Evolutionary conservation across 1,140 invertebrate species (phyloP).

Genomic region (Acyrthosiphon pisum): DNA sequence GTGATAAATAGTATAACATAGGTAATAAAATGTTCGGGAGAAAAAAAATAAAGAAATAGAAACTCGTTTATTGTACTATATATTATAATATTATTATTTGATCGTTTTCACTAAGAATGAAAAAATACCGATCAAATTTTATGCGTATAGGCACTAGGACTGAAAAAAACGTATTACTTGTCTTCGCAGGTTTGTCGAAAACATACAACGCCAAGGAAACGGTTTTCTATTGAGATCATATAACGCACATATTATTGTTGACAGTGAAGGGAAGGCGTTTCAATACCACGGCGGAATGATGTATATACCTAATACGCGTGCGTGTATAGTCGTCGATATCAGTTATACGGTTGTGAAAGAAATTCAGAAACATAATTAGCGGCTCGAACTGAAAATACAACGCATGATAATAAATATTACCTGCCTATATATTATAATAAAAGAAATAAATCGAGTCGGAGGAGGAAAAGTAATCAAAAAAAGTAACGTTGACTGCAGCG

Average conservation of each 20-base stretch:
- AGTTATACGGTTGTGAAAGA: neutral
- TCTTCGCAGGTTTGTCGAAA: neutral
- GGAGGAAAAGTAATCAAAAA: neutral
- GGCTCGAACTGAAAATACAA: neutral
- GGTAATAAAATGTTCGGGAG: neutral
- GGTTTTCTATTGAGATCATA: neutral
- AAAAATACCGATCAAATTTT: neutral
- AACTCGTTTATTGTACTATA: neutral
- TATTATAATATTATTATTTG: neutral
- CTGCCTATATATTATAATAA: neutral
- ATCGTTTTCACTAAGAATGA: neutral
- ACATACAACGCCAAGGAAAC: conserved; percentile 12
- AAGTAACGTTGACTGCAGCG: neutral
- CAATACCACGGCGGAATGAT: neutral
- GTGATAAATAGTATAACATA: neutral
- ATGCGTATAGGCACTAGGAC: neutral
- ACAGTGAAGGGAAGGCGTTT: neutral
- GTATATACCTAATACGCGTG: neutral
- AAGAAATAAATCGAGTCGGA: neutral
- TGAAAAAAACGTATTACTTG: neutral
- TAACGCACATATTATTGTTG: neutral
- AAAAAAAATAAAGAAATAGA: neutral
- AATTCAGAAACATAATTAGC: neutral
- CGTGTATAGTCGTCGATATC: neutral
- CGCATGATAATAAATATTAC: neutral